Base-by-base conservation (phyloP, 2,113 vertebrate genomes). In the Mesocricetus auratus region DNA sequence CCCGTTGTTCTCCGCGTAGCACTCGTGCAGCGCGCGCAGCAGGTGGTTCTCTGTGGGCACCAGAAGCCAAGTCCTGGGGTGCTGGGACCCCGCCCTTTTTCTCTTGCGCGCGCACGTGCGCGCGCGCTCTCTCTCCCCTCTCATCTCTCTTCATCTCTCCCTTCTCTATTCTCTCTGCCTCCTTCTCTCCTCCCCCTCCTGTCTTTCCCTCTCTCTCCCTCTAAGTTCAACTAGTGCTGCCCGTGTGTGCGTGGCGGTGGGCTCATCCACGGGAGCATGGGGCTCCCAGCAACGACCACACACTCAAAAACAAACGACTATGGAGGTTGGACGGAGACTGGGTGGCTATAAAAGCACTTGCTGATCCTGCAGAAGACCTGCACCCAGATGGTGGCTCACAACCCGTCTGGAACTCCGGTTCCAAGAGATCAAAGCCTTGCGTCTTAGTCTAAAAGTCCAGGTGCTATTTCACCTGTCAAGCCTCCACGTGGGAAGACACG, bases 11-110 rank as follows among this genome's bases (percentile, higher is more conserved):
- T 17, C 39, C 4, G 22, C 64, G 0, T 16, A 62, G 95, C 94
- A 91, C 0, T 89, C 39, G 0, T 3, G 0, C 5, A 29, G 13
- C 0, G 0, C 0, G 81, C 93, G 89, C 19, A 0, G 1, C 45
- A 90, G 0, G 31, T 42, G 86, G 0, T 79, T 45, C 66, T 88
- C 93, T 91, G 96, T 0, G 4, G 89, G 39, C 69, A 2, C 1
- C 3, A 7, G 5, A n/a, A 42, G 45, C 42, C 45, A 26, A 29
- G 22, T 2, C 36, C 0, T 39, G 69, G 8, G 22, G 36, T 11
- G 5, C 78, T 15, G 22, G 45, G 29, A 81, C 36, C 21, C 53
- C 11, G 19, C 19, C 64, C 31, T 33, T 69, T 58, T 39, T 33
- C 31, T 78, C 77, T 36, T 50, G 19, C 31, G 6, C 21, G 21